Conservation (phyloP, 1,140 invertebrate species). For the Drosophila pseudoobscura region DNA sequence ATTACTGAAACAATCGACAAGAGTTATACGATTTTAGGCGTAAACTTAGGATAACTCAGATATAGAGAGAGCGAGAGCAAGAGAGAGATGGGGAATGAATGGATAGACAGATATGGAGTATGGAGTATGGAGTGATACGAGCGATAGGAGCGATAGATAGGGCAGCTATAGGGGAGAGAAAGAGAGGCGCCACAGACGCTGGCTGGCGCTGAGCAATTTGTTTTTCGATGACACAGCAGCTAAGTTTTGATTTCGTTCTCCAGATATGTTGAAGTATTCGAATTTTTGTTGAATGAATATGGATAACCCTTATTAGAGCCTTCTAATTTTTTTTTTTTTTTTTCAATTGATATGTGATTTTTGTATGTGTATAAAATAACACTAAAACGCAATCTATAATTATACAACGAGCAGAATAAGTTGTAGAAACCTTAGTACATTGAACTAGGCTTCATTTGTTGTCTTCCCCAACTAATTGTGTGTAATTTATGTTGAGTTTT, state of each 20-base stretch:
- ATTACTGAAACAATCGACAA: constrained; percentile 30
- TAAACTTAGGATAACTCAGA: constrained; percentile 45
- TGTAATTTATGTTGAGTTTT: constrained; percentile 76
- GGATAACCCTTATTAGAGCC: constrained; percentile 39
- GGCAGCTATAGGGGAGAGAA: constrained; percentile 26
- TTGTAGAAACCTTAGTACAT: constrained; percentile 16
- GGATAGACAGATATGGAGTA: neutral
- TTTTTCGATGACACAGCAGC: constrained; percentile 58
- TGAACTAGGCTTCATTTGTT: constrained; percentile 56
- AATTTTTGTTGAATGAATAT: constrained; percentile 40
- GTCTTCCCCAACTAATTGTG: constrained; percentile 68
- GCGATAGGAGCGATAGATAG: constrained; percentile 21
- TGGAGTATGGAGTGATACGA: neutral
- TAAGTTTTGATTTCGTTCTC: constrained; percentile 38
- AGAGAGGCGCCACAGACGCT: constrained; percentile 24
- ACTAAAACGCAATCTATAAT: constrained; percentile 26
- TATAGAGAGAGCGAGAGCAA: constrained; percentile 2
- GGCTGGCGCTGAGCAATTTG: constrained; percentile 54
- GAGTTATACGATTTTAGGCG: constrained; percentile 69
- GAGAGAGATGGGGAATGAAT: constrained; percentile 1
- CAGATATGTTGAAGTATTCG: constrained; percentile 34
- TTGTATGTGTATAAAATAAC: constrained; percentile 41
- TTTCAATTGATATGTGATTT: constrained; percentile 74
- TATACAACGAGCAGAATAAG: constrained; percentile 41
- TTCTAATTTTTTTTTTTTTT: constrained; percentile 58